These are phyloP conservation scores for Etia nguti DNA, from an alignment of 2,113 vertebrate species.

Conservation along the genomic window DNA sequence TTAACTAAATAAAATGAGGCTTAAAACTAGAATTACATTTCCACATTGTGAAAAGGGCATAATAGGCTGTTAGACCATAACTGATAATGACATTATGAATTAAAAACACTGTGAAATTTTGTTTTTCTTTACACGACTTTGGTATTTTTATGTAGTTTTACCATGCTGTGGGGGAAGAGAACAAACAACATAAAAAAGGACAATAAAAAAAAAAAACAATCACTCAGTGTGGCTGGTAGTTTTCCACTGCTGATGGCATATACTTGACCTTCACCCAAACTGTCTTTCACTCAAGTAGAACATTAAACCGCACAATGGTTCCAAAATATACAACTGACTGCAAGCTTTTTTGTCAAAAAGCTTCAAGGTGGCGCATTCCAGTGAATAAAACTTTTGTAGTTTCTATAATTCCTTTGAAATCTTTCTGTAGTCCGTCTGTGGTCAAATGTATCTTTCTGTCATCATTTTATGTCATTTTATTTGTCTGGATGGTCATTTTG, in stretches of 20 bases:
- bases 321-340: background rate
- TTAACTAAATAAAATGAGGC: background rate
- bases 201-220: background rate
- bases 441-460: background rate
- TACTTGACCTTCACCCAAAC: background rate
- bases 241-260: background rate
- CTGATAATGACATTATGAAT: background rate
- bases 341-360: background rate
- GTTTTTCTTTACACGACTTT: background rate
- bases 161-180: background rate
- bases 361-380: background rate
- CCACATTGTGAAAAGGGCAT: background rate
- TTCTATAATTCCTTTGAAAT: rapidly evolving
- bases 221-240: background rate
- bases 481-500: too few relatives aligned
- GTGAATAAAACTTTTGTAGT: background rate
- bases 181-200: background rate
- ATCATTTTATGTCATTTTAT: too few relatives aligned
- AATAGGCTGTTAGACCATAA: background rate
- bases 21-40: background rate
- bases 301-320: background rate
- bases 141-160: background rate
- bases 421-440: rapidly evolving
- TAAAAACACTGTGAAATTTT: background rate
- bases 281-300: background rate